phyloP scores from a whole-genome alignment of 2,888 invertebrate species.

The Tenthredo mesomela region DNA sequence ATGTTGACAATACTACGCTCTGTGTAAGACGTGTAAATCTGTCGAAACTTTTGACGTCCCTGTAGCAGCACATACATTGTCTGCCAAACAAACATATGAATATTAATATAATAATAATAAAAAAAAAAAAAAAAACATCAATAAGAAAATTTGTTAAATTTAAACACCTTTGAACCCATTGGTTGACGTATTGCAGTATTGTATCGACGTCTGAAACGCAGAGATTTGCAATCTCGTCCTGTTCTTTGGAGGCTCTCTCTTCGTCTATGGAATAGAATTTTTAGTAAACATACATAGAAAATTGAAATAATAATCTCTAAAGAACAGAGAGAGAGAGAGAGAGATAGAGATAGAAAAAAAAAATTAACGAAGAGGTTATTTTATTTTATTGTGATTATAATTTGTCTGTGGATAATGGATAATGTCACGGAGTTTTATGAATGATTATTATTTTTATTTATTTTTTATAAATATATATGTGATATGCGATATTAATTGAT shows the following conservation, averaged over 20 bases:
- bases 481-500: background rate
- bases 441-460: background rate
- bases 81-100: conserved; percentile 77
- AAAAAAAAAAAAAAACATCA: background rate
- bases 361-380: background rate
- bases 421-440: background rate
- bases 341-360: background rate
- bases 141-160: background rate
- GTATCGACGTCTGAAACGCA: conserved; percentile 90
- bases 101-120: background rate
- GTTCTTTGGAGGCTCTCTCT: conserved; percentile 88
- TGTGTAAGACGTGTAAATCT: conserved; percentile 94
- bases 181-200: conserved; percentile 90
- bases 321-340: background rate
- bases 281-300: background rate
- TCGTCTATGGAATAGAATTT: conserved; percentile 82
- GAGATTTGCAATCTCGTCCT: conserved; percentile 87
- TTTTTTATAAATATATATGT: background rate
- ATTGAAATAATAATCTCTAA: background rate
- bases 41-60: conserved; percentile 95
- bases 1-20: conserved; percentile 90
- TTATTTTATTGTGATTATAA: background rate
- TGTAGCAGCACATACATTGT: conserved; percentile 97
- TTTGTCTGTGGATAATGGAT: too few relatives aligned
- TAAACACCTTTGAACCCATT: conserved; percentile 92